phyloP scores from a whole-genome alignment of 2,888 invertebrate species.

The Pseudococcus jackbeardsleyi region DNA sequence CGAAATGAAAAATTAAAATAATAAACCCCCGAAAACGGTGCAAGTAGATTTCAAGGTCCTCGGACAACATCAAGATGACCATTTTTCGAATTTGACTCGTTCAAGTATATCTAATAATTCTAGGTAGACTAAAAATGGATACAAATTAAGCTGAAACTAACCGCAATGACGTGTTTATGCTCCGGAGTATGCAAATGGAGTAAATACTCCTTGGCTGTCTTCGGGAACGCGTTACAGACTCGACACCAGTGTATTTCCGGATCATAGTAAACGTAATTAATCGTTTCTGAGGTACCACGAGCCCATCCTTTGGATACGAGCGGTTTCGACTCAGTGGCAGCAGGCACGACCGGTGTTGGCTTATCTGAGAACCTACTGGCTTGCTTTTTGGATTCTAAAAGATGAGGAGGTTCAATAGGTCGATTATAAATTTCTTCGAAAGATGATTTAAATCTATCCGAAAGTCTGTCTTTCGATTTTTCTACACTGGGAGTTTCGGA shows the following conservation, averaged over 20 bases:
- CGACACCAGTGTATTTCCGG: conserved; percentile 93
- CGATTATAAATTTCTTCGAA: conserved; percentile 24
- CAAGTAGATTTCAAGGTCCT: background rate
- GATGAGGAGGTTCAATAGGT: background rate
- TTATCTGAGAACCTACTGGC: background rate
- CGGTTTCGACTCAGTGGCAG: background rate
- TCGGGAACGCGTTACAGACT: conserved; percentile 87
- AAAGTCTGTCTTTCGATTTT: background rate
- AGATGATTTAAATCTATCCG: conserved; percentile 9
- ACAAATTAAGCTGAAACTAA: conserved; percentile 66
- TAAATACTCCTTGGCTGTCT: conserved; percentile 87
- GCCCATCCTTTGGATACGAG: background rate
- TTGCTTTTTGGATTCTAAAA: background rate
- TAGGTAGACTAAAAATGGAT: background rate
- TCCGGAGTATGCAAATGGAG: conserved; percentile 85
- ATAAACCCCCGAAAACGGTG: background rate
- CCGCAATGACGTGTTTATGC: conserved; percentile 76
- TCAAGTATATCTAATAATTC: background rate
- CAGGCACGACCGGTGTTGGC: background rate
- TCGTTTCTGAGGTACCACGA: background rate
- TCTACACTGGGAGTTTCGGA: background rate
- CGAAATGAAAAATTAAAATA: conserved; percentile 15
- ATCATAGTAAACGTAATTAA: conserved; percentile 87
- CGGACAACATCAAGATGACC: background rate
- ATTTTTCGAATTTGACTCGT: background rate